These are phyloP conservation scores for Lithobates pipiens DNA, from an alignment of 2,797 vertebrate genomes.

Conservation along the genomic window DNA sequence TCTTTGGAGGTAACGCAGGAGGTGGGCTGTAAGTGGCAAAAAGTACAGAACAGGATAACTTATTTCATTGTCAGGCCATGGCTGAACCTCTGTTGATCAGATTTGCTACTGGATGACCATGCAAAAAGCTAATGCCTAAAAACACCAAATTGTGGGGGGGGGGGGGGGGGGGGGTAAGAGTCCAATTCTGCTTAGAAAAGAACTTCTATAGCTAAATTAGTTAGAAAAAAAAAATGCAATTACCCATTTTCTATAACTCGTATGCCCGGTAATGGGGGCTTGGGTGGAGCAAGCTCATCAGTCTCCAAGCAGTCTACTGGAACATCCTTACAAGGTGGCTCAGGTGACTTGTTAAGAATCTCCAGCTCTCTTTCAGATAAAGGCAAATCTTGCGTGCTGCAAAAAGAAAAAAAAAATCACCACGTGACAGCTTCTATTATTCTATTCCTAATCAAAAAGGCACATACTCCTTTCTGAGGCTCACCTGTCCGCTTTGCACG, in stretches of 20 bases:
- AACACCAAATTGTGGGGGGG: neutral
- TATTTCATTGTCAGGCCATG: neutral
- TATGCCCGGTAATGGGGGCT: conserved; percentile 93
- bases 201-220: neutral
- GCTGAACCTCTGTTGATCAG: too few species aligned
- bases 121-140: neutral
- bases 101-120: too few species aligned
- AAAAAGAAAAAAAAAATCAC: neutral
- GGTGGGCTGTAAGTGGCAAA: conserved; percentile 77
- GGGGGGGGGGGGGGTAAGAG: too few species aligned
- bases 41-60: conserved; percentile 40
- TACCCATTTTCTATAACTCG: conserved; percentile 95
- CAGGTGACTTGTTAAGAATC: conserved; percentile 83
- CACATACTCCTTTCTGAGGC: conserved; percentile 15
- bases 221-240: neutral
- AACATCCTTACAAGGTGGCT: conserved; percentile 76
- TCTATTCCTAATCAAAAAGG: neutral
- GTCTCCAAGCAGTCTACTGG: conserved; percentile 82
- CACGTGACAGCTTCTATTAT: neutral
- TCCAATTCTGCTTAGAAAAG: neutral
- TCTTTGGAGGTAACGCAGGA: conserved; percentile 94
- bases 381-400: conserved; percentile 84
- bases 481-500: conserved; percentile 86
- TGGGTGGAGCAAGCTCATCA: conserved; percentile 91
- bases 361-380: conserved; percentile 88